Percentiles rank a stretch among this genome's conserved stretches.
These are phyloP conservation scores for Phortica variegata DNA, from an alignment of 1,140 invertebrate genomes.

Conservation along the genomic window DNA sequence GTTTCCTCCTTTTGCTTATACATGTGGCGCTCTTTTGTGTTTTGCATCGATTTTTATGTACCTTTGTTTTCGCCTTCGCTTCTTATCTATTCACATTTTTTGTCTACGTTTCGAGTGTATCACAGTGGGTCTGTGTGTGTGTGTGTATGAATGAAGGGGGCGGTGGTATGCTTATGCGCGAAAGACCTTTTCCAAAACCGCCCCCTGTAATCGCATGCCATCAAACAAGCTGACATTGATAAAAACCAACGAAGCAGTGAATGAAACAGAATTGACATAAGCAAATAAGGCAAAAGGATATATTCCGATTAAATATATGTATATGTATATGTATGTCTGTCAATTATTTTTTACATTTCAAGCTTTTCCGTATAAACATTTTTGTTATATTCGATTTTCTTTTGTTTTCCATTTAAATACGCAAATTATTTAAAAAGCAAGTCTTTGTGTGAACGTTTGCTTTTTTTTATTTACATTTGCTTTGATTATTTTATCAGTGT, in stretches of 20 bases:
- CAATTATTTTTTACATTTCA: conserved; percentile 5
- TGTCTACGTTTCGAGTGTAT: conserved; percentile 10
- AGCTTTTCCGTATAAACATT: conserved; percentile 33
- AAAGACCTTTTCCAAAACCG: conserved; percentile 13
- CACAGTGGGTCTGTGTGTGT: conserved; percentile 14
- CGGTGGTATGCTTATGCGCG: conserved; percentile 1
- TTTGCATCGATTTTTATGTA: conserved; percentile 48
- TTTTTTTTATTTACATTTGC: conserved; percentile 8
- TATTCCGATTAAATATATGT: conserved; percentile 16
- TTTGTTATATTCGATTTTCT: conserved; percentile 11
- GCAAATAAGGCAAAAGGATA: conserved; percentile 36
- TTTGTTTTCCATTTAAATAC: background rate
- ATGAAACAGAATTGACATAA: conserved; percentile 1
- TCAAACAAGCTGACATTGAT: conserved; percentile 38
- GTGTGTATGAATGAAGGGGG: conserved; percentile 3
- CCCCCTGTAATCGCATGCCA: conserved; percentile 16
- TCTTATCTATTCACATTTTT: conserved; percentile 11
- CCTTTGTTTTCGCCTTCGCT: conserved; percentile 27
- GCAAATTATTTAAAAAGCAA: conserved; percentile 3
- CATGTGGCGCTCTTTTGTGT: too few relatives aligned
- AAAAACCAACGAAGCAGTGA: conserved; percentile 31
- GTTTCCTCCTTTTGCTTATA: too few relatives aligned
- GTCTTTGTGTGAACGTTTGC: conserved; percentile 17
- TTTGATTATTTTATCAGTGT: conserved; percentile 16
- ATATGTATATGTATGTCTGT: conserved; percentile 2